phyloP scores from a whole-genome alignment of 1,140 invertebrate genomes.

The Zaprionus camerounensis region DNA sequence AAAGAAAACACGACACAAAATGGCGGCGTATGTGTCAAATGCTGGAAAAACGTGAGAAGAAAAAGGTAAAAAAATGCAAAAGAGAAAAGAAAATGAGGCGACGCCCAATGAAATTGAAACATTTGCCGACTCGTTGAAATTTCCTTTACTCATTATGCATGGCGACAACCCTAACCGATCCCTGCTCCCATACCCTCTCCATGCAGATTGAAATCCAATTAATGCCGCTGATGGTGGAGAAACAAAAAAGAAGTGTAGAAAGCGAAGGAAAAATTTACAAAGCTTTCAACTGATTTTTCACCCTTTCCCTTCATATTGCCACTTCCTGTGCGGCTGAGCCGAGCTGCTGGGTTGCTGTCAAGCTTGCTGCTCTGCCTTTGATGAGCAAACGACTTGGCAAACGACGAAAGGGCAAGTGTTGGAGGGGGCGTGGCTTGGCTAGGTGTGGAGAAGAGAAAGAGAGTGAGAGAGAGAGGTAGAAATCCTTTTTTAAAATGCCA shows the following conservation, averaged over 20 bases:
- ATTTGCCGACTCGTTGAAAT: conserved; percentile 71
- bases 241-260: conserved; percentile 13
- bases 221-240: conserved; percentile 63
- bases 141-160: conserved; percentile 71
- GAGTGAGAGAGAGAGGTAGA: background rate
- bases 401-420: conserved; percentile 40
- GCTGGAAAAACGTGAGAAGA: conserved; percentile 23
- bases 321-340: conserved; percentile 10
- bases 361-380: conserved; percentile 37
- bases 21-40: conserved; percentile 63
- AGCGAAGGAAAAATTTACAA: conserved; percentile 41
- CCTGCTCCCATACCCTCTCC: background rate
- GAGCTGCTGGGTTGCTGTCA: conserved; percentile 1
- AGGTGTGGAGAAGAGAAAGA: conserved; percentile 33
- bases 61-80: conserved; percentile 21
- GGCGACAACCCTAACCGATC: conserved; percentile 55
- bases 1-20: conserved; percentile 55
- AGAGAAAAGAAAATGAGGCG: conserved; percentile 7
- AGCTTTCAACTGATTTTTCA: conserved; percentile 75
- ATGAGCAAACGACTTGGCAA: conserved; percentile 72
- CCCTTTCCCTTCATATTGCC: background rate
- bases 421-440: conserved; percentile 18
- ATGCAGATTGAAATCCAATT: conserved; percentile 76
- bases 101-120: conserved; percentile 67
- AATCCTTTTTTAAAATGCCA: conserved; percentile 68